These are phyloP conservation scores for Trichechus manatus DNA, from an alignment of 2,113 vertebrate species.

Conservation along the genomic window DNA sequence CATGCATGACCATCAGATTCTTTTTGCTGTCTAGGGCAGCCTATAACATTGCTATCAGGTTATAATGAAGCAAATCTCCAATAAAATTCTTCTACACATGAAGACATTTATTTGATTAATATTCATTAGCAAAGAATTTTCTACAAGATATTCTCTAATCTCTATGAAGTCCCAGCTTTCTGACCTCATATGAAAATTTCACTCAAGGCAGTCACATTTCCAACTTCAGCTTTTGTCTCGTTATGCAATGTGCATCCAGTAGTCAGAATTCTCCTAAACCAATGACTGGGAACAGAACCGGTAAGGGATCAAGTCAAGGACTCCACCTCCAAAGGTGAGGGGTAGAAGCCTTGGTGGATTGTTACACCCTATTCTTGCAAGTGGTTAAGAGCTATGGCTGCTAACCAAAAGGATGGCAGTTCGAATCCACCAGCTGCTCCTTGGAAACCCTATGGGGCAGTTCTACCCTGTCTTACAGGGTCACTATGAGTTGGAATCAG, in stretches of 20 bases:
- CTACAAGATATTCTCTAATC: not conserved
- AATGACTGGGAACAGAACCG: not conserved
- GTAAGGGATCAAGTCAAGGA: not conserved
- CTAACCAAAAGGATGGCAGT: no score
- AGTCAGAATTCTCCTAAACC: not conserved
- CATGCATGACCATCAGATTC: not conserved
- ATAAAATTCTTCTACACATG: not conserved
- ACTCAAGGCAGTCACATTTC: not conserved
- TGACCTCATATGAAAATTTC: not conserved
- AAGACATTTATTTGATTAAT: not conserved
- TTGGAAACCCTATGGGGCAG: no score
- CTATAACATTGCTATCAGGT: not conserved
- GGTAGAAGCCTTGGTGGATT: not conserved
- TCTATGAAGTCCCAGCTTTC: slow-evolving; percentile 10
- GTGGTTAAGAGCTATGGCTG: no score
- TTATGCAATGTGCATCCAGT: not conserved
- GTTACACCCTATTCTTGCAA: not conserved
- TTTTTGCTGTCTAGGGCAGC: not conserved
- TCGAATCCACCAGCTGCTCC: no score
- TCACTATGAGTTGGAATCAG: no score
- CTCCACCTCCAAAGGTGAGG: not conserved
- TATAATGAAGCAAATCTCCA: not conserved
- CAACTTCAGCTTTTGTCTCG: not conserved
- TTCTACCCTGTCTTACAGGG: no score
- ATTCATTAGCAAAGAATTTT: not conserved